Evolutionary conservation across 2,113 vertebrate genomes (phyloP).

Genomic region (Pterocles burchelli): DNA sequence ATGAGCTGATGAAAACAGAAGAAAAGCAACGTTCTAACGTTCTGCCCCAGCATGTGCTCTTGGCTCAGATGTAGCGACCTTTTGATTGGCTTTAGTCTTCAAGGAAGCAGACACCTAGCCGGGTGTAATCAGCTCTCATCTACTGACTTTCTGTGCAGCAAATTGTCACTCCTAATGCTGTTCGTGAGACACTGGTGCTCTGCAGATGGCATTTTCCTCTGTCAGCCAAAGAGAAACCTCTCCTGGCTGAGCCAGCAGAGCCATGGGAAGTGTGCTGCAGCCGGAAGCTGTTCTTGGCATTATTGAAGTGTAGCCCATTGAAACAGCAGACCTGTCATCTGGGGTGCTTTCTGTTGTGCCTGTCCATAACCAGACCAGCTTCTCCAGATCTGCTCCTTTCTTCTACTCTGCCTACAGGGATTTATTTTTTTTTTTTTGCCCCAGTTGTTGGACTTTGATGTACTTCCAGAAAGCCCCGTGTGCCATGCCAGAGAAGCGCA

Average conservation of each 20-base stretch:
- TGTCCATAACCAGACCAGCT: background rate
- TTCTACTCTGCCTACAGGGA: background rate
- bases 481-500: background rate
- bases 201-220: background rate
- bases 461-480: background rate
- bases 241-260: background rate
- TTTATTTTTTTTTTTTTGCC: background rate
- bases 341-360: background rate
- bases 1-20: background rate
- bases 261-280: background rate
- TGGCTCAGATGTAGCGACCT: background rate
- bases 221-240: background rate
- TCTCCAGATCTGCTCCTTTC: background rate
- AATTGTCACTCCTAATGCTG: background rate
- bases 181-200: background rate
- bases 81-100: background rate
- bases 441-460: background rate
- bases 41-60: background rate
- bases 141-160: background rate
- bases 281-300: constrained; percentile 3
- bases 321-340: background rate
- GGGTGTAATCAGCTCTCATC: background rate
- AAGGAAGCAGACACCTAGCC: background rate
- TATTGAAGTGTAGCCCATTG: background rate
- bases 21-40: background rate